Evolutionary conservation across 2,797 vertebrate species (phyloP).

Genomic region (Sebastes diaconus): DNA sequence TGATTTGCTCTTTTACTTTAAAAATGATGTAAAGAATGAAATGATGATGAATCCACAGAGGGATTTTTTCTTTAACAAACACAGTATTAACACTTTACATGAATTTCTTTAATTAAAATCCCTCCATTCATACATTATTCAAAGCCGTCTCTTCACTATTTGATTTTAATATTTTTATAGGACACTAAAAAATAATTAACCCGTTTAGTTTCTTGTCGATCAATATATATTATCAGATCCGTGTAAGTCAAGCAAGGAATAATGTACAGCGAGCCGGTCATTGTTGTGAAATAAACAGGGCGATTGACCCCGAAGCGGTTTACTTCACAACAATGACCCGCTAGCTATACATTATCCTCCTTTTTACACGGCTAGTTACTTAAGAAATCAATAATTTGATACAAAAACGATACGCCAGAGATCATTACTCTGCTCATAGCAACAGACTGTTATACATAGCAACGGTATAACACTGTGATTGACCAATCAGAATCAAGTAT

Average conservation of each 20-base stretch:
- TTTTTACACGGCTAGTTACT: no score
- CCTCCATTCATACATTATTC: not conserved
- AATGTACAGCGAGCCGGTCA: no score
- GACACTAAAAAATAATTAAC: not conserved
- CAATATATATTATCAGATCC: rapidly evolving
- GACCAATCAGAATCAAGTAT: no score
- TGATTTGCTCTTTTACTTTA: not conserved
- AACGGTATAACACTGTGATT: no score
- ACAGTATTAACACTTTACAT: not conserved
- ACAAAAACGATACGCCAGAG: rapidly evolving
- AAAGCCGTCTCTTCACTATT: not conserved
- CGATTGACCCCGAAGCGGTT: rapidly evolving
- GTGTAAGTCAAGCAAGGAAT: no score
- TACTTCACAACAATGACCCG: no score
- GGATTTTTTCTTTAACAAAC: not conserved
- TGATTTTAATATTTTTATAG: not conserved
- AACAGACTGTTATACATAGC: no score
- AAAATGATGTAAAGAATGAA: not conserved
- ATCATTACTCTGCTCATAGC: rapidly evolving
- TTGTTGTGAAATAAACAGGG: no score
- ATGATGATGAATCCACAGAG: not conserved
- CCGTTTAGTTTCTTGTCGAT: not conserved
- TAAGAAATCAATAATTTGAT: rapidly evolving
- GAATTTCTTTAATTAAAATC: not conserved
- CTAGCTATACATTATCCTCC: no score